phyloP scores from a whole-genome alignment of 2,113 vertebrate species.

The Laticauda laticaudata region DNA sequence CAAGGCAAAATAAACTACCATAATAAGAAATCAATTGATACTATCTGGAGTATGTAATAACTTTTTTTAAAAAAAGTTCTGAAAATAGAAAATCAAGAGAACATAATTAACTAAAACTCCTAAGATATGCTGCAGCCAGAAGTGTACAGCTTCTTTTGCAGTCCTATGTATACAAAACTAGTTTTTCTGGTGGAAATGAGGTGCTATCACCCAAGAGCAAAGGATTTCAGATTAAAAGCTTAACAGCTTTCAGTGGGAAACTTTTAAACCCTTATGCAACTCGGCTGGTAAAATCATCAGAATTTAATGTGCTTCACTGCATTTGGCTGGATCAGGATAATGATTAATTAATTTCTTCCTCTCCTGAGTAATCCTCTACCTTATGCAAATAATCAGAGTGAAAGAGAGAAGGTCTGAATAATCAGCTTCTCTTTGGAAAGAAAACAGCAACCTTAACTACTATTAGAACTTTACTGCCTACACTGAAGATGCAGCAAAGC shows the following conservation, averaged over 20 bases:
- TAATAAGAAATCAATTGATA: conserved; percentile 22
- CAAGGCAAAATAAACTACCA: neutral
- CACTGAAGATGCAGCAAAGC: neutral
- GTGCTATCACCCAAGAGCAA: neutral
- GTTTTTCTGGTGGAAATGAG: neutral
- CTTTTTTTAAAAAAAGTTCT: neutral
- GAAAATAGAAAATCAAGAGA: neutral
- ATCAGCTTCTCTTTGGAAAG: neutral
- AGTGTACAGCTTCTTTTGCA: neutral
- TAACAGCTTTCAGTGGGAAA: neutral
- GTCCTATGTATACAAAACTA: neutral
- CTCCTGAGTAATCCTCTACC: neutral
- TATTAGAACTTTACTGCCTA: neutral
- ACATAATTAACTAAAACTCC: neutral
- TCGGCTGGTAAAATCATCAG: neutral
- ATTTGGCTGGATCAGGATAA: neutral
- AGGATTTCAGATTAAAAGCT: neutral
- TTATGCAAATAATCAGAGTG: neutral
- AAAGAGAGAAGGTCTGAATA: neutral
- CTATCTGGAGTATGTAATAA: neutral
- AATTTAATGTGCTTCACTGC: neutral
- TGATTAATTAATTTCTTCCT: neutral
- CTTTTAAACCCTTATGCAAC: neutral
- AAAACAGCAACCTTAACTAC: neutral
- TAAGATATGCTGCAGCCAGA: neutral